Evolutionary conservation across 2,888 invertebrate genomes (phyloP).

Genomic region (Shargacucullia verbasci): DNA sequence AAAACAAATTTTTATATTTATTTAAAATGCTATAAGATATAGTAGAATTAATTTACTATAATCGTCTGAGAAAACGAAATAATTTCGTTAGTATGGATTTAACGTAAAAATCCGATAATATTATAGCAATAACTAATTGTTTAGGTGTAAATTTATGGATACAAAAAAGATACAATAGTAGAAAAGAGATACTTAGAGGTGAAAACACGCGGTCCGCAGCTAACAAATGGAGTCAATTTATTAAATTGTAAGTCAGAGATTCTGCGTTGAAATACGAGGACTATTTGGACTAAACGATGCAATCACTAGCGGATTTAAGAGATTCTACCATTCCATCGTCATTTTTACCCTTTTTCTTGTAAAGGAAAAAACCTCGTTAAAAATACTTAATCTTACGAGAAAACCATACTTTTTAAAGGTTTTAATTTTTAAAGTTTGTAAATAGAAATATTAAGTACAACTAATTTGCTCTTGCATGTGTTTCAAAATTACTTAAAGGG

Average conservation of each 20-base stretch:
- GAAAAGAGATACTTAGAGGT: constrained; percentile 21
- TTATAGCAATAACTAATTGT: constrained; percentile 10
- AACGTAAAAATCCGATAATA: not conserved
- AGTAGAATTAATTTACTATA: too few species aligned
- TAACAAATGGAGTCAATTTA: constrained; percentile 80
- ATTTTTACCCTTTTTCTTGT: constrained; percentile 61
- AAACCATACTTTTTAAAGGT: not conserved
- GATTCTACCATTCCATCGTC: constrained; percentile 70
- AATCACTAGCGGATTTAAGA: constrained; percentile 84
- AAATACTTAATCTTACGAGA: not conserved
- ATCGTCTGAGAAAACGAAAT: too few species aligned
- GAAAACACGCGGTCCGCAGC: constrained; percentile 49
- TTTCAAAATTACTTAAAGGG: constrained; percentile 3
- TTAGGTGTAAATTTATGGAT: not conserved
- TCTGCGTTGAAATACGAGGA: constrained; percentile 82
- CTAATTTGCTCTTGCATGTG: not conserved
- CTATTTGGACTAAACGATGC: constrained; percentile 84
- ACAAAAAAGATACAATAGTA: constrained; percentile 27
- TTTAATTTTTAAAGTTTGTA: not conserved
- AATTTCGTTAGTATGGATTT: too few species aligned
- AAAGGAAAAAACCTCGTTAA: not conserved
- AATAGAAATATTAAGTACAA: too few species aligned
- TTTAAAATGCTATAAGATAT: too few species aligned
- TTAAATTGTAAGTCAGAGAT: constrained; percentile 78
- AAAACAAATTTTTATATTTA: not conserved